Base-by-base conservation (phyloP, 2,797 vertebrate genomes). In the Ciconia nigra region DNA sequence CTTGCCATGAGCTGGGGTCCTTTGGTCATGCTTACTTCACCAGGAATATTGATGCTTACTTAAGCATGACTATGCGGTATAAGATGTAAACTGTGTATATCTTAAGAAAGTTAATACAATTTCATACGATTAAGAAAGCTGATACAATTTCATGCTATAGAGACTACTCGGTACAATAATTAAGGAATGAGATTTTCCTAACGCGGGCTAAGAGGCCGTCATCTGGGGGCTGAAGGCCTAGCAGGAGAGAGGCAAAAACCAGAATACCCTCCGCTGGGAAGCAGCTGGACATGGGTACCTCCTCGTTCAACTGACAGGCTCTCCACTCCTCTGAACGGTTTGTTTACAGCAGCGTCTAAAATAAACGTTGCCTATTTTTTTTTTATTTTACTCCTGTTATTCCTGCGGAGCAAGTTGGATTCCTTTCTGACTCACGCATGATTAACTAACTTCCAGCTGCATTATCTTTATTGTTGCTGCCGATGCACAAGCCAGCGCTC, bases 361-460 rank as follows among this genome's bases (percentile, higher is more conserved):
- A 96, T 88, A 95, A 96, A 88, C 42, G 24, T 76, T 58, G 88
- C 69, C 26, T 62, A 5, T n/a, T 69, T 55, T 58, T 80, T 39
- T 83, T 55, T 63, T 84, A 69, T 54, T 10, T 35, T 0, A 41
- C 91, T 92, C 89, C 89, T 93, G 94, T 93, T 91, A 90, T 94
- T 96, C 96, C 94, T 88, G 96, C 37, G 58, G 94, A 96, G 91
- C 84, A 20, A 85, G 92, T 55, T 31, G 91, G 94, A 87, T 94
- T 94, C 91, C 92, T 93, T 58, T 92, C 92, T 88, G 96, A 96
- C 91, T 97, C 96, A 96, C 46, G 13, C 87, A 54, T 88, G 95
- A 95, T 96, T 95, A 95, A 95, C 89, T 80, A 90, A 96, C 95
- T 95, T 96, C 94, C 84, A 94, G 89, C 89, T 89, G 96, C 90